These are phyloP conservation scores for Hystrix brachyura DNA, from an alignment of 2,113 vertebrate genomes.

Conservation along the genomic window DNA sequence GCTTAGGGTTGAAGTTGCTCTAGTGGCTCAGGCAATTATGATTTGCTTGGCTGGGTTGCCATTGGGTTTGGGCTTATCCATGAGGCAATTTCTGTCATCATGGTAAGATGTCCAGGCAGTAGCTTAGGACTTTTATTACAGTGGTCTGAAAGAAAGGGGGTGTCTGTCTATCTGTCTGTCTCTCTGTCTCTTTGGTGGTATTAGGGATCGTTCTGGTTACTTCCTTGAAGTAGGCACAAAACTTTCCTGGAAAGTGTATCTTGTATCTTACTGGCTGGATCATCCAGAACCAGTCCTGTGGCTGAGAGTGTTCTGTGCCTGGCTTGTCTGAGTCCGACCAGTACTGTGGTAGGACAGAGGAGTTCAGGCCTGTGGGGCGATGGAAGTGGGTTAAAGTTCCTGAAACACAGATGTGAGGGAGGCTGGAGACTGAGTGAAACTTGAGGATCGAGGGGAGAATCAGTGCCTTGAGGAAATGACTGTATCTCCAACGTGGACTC, in stretches of 20 bases:
- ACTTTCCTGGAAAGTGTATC: neutral
- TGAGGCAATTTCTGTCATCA: neutral
- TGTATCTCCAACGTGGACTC: neutral
- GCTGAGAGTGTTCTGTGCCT: rapidly evolving
- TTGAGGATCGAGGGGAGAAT: neutral
- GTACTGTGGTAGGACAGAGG: neutral
- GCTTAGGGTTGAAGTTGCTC: slow-evolving; percentile 8
- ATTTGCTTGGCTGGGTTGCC: neutral
- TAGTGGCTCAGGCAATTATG: neutral
- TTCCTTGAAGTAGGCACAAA: neutral
- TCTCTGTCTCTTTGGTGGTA: neutral
- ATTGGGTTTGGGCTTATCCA: neutral
- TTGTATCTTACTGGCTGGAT: neutral
- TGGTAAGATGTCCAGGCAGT: neutral
- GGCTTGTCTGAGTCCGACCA: neutral
- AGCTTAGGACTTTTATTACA: neutral
- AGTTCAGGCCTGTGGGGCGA: neutral
- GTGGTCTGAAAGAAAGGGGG: neutral
- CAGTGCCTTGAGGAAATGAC: neutral
- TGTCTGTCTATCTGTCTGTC: neutral
- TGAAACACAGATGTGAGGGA: neutral
- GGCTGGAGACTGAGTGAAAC: neutral
- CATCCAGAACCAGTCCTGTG: neutral
- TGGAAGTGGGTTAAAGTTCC: neutral
- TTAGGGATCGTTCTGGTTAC: neutral